Evolutionary conservation across 1,140 invertebrate species (phyloP).

Genomic region (Ips nitidus): DNA sequence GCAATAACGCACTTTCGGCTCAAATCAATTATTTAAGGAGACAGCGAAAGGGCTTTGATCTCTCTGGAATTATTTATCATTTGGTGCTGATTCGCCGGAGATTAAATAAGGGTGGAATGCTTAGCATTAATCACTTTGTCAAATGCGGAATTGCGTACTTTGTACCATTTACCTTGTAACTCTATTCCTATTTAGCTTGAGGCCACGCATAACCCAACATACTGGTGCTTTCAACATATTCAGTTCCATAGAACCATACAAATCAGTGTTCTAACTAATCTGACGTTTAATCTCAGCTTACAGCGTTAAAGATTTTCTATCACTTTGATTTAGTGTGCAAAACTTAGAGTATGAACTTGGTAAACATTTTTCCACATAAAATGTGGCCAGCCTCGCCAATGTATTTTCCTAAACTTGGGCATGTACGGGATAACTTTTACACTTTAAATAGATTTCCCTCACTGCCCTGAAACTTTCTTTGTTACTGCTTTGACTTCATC

Average conservation of each 20-base stretch:
- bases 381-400: conserved; percentile 14
- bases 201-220: no score
- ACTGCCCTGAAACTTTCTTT: no score
- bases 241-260: no score
- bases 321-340: conserved; percentile 26
- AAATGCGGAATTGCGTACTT: conserved; percentile 1
- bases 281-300: no score
- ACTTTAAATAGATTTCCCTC: no score
- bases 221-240: no score
- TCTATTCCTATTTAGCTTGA: no score
- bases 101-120: conserved; percentile 8
- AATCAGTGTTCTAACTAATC: no score
- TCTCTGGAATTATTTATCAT: conserved; percentile 16
- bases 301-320: conserved; percentile 22
- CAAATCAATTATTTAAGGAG: conserved; percentile 13
- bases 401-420: conserved; percentile 13
- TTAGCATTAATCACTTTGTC: conserved; percentile 12
- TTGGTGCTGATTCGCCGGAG: conserved; percentile 9
- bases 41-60: conserved; percentile 9
- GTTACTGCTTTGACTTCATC: no score
- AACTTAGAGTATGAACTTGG: conserved; percentile 21
- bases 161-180: not conserved
- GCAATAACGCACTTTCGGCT: conserved; percentile 10
- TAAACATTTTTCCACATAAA: conserved; percentile 27
- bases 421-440: no score